Base-by-base conservation (phyloP, 2,888 invertebrate genomes). In the Morinoia aosen region DNA sequence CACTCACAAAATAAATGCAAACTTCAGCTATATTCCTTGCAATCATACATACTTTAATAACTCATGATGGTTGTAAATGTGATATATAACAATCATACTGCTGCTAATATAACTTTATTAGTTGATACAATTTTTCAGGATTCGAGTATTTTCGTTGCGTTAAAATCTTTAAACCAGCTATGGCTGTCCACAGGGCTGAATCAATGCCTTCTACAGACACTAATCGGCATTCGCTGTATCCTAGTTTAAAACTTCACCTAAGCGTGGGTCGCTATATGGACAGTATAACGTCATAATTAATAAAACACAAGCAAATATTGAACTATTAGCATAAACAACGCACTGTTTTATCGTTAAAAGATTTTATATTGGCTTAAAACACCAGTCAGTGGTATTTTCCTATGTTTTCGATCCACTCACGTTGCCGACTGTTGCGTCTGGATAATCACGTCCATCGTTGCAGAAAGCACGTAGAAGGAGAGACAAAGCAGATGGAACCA, bases 341-440 rank as follows among this genome's bases (percentile, higher is more conserved):
- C 19, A 33, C 64, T 76, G 10, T 25, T 19, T 61, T 76, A 1
- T 19, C 25, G 16, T 2, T 33, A 48, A 76, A 10, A 76, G 33
- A 0, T 33, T 33, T 76, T 33, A 76, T 76, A 33, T 76, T 76
- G 25, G 33, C 19, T 76, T 16, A 76, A 33, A 76, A 12, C 76
- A 76, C 76, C 8, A 76, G 76, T 76, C 76, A 33, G 76, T 33
- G 76, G 48, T 90, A 39, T 90, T 90, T 48, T 90, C 48, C 40
- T 40, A 90, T 90, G 90, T 90, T 90, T 90, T 90, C 40, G 48
- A 48, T 40, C 90, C 90, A 76, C 40, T 40, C 40, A 90, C 90
- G 90, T 90, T 90, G 48, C 90, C 90, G 90, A 90, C 90, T 90
- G 90, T 90, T 90, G 90, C 90, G 90, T 90, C 90, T 90, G 90